Evolutionary conservation across 2,113 vertebrate genomes (phyloP).

Genomic region (Mustelus asterias): DNA sequence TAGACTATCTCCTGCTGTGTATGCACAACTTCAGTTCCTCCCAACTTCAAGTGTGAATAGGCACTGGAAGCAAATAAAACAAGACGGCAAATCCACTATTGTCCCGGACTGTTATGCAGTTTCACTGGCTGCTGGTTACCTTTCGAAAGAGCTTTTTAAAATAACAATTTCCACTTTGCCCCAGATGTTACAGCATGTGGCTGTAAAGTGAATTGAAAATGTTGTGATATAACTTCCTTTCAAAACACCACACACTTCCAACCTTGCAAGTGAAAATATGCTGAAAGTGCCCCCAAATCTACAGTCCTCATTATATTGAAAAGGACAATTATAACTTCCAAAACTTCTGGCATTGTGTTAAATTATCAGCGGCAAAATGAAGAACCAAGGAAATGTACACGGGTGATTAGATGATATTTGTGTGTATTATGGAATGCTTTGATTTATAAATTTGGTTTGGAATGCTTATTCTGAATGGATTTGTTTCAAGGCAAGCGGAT

Average conservation of each 20-base stretch:
- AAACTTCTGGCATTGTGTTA: neutral
- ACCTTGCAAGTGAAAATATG: neutral
- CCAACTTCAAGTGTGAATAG: neutral
- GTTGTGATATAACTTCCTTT: neutral
- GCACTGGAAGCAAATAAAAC: neutral
- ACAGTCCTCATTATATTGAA: neutral
- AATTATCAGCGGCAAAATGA: neutral
- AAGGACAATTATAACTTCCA: neutral
- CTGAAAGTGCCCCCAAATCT: neutral
- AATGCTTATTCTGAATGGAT: too few species aligned
- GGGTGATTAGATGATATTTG: too few species aligned
- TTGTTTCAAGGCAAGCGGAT: too few species aligned
- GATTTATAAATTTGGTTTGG: too few species aligned
- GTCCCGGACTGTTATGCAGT: neutral
- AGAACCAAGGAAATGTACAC: too few species aligned
- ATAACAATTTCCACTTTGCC: neutral
- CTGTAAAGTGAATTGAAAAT: neutral
- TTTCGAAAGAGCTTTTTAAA: neutral
- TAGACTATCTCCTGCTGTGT: neutral
- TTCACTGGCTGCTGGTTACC: neutral
- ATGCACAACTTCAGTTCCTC: neutral
- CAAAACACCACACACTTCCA: neutral
- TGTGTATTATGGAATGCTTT: too few species aligned
- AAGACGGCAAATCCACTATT: neutral
- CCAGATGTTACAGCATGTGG: neutral